Conservation (phyloP, 2,113 vertebrate species). For the Fregata magnificens region DNA sequence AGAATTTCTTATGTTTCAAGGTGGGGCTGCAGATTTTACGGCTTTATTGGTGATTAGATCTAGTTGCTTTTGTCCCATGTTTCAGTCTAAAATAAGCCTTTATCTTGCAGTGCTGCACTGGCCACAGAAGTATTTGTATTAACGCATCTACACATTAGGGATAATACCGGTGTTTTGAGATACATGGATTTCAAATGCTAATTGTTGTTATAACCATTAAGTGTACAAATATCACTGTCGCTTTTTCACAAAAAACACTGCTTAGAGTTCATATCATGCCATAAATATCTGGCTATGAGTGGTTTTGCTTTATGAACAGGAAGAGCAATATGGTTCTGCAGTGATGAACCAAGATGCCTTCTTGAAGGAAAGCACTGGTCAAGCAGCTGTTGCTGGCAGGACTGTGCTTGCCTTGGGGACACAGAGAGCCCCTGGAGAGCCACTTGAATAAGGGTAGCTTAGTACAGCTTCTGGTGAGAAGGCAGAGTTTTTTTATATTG, state of each 20-base stretch:
- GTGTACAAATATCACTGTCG: background rate
- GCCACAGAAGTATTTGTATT: background rate
- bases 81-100: background rate
- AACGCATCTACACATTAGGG: background rate
- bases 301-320: background rate
- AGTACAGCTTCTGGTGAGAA: background rate
- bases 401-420: background rate
- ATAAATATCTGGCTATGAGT: background rate
- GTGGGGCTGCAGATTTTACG: background rate
- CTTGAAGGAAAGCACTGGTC: background rate
- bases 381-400: background rate
- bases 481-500: background rate
- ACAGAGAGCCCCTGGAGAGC: background rate
- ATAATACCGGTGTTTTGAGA: background rate
- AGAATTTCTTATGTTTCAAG: background rate
- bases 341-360: background rate
- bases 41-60: background rate
- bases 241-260: background rate
- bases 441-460: background rate
- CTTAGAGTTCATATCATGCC: background rate
- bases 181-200: background rate
- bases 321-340: background rate
- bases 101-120: background rate
- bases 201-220: background rate
- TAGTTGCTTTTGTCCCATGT: background rate